These are phyloP conservation scores for Chymomyza costata DNA, from an alignment of 1,140 invertebrate genomes.

Conservation along the genomic window DNA sequence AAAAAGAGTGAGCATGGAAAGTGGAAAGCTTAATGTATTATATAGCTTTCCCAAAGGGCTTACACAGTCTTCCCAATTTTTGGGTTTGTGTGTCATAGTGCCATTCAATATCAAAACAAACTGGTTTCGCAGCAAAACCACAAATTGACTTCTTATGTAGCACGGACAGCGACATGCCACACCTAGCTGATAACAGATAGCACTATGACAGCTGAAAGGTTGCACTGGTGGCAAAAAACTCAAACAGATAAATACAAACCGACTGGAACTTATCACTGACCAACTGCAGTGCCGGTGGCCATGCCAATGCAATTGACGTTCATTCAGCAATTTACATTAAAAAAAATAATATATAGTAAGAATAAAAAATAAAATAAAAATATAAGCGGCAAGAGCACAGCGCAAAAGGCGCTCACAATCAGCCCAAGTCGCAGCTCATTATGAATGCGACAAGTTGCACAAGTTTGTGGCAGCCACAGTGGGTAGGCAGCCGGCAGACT, in stretches of 20 bases:
- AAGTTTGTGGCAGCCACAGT: too few relatives aligned
- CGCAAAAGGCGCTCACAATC: constrained; percentile 11
- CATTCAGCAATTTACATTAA: constrained; percentile 35
- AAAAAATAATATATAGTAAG: too few relatives aligned
- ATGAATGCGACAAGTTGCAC: constrained; percentile 58
- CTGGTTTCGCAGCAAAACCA: too few relatives aligned
- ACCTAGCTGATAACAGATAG: too few relatives aligned
- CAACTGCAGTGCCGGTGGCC: constrained; percentile 25
- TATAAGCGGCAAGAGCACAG: too few relatives aligned
- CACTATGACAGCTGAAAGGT: constrained; percentile 3
- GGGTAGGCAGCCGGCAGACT: too few relatives aligned
- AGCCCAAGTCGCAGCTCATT: constrained; percentile 36
- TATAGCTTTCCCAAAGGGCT: too few relatives aligned
- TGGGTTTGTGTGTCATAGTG: constrained; percentile 39
- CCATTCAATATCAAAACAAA: background rate
- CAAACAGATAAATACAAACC: constrained; percentile 5
- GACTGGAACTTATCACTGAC: constrained; percentile 19
- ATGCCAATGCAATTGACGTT: constrained; percentile 3
- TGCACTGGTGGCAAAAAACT: constrained; percentile 43
- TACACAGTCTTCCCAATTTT: too few relatives aligned
- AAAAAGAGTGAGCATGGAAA: constrained; percentile 64
- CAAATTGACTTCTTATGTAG: constrained; percentile 47
- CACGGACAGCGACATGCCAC: constrained; percentile 27
- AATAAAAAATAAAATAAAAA: too few relatives aligned
- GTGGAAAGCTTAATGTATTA: constrained; percentile 33